Evolutionary conservation across 2,888 invertebrate genomes (phyloP), one percentile per base, ranked within the genome.

Genomic region (Bembecia ichneumoniformis): DNA sequence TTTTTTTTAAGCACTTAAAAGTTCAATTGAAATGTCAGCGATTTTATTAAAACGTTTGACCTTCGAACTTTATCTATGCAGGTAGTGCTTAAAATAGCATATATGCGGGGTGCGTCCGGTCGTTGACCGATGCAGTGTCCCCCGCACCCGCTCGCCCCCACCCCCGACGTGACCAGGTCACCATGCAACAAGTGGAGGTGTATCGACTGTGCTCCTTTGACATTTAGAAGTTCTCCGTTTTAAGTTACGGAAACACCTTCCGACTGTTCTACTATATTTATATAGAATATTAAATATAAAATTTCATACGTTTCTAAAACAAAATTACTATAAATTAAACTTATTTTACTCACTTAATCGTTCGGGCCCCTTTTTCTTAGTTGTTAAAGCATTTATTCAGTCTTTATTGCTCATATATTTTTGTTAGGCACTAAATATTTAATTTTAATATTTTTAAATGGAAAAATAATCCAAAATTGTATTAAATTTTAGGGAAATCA

Each of bases 171-270:
- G 80, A 82, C 81, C 86, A 64, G 82, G 78, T 79, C 76, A 79
- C 67, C 62, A 58, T 69, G 82, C 83, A 86, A 86, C 86, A 84
- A 83, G 84, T 84, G 70, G 61, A 62, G 57, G 63, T 64, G 59
- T 82, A 84, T 82, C 78, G 81, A 82, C 79, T 69, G 55, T 75
- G 72, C 58, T 64, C 74, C 68, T 82, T 80, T 86, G 87, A 83
- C 87, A 88, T 88, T 88, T 88, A 77, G 17, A 17, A 44, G 44
- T 17, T 44, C 15, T 13, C 17, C 44, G 44, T 40, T 40, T 14
- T 40, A 14, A 40, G 13, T 14, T 40, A n/a, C 40, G 13, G 40
- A 14, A 40, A 40, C 40, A 40, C 40, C 40, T 40, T 40, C 40
- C 7, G 2, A 10, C 5, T 3, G 40, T 40, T 40, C 40, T 13